phyloP scores from a whole-genome alignment of 2,113 vertebrate species.

The Thymallus thymallus region DNA sequence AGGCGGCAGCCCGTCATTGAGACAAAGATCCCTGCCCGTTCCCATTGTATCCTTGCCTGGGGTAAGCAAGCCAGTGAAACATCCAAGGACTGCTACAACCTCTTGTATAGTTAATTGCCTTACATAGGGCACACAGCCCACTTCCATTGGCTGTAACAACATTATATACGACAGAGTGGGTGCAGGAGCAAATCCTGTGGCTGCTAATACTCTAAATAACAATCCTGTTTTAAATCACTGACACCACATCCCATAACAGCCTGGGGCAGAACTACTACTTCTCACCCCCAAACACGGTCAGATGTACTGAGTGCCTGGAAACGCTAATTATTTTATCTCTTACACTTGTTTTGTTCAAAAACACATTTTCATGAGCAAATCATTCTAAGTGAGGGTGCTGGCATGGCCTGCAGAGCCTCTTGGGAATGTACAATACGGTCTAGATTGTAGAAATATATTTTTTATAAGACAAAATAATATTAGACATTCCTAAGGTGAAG shows the following conservation, averaged over 20 bases:
- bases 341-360: slow-evolving; percentile 8
- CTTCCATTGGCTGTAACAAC: slow-evolving; percentile 28
- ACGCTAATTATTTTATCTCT: slow-evolving; percentile 20
- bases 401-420: slow-evolving; percentile 28
- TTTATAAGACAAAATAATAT: slow-evolving; percentile 5
- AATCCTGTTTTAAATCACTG: slow-evolving; percentile 40
- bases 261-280: slow-evolving; percentile 32
- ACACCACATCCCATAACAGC: slow-evolving; percentile 56
- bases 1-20: background rate
- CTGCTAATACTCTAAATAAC: slow-evolving; percentile 38
- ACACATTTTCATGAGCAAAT: slow-evolving; percentile 16
- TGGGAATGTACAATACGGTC: slow-evolving; percentile 21
- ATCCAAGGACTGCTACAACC: slow-evolving; percentile 13
- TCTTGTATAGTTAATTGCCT: slow-evolving; percentile 32
- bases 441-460: slow-evolving; percentile 16
- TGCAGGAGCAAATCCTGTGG: slow-evolving; percentile 23
- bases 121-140: slow-evolving; percentile 11
- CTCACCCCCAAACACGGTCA: slow-evolving; percentile 49
- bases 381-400: slow-evolving; percentile 33
- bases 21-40: background rate
- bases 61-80: slow-evolving; percentile 13
- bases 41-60: slow-evolving; percentile 10
- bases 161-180: slow-evolving; percentile 43
- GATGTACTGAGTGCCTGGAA: slow-evolving; percentile 33
- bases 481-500: background rate